Evolutionary conservation across 2,797 vertebrate genomes (phyloP).

Genomic region (Sebastes kiyomatsui): DNA sequence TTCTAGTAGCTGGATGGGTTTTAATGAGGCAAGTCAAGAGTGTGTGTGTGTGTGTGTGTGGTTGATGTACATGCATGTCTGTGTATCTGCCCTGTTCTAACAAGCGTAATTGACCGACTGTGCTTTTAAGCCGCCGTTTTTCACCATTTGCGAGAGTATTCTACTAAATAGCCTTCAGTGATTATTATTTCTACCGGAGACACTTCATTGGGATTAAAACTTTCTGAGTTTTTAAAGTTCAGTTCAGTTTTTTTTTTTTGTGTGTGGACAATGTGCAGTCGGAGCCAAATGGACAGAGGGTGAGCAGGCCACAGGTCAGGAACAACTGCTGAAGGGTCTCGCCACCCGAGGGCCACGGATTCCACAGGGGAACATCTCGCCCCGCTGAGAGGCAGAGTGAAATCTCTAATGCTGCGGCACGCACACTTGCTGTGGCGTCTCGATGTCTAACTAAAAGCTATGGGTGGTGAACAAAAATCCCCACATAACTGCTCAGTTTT

Average conservation of each 20-base stretch:
- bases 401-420: conserved; percentile 74
- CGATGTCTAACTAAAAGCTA: conserved; percentile 61
- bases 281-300: conserved; percentile 62
- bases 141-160: conserved; percentile 72
- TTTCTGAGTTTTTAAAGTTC: conserved; percentile 73
- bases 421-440: conserved; percentile 56
- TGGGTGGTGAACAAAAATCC: conserved; percentile 55
- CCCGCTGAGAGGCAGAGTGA: conserved; percentile 73
- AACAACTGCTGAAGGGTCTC: conserved; percentile 61
- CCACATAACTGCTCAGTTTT: conserved; percentile 73
- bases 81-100: conserved; percentile 79
- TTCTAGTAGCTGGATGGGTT: conserved; percentile 83
- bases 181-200: conserved; percentile 79
- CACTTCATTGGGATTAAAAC: conserved; percentile 75
- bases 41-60: conserved; percentile 48
- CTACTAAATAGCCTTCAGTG: conserved; percentile 82
- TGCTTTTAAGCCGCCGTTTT: conserved; percentile 74
- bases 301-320: conserved; percentile 61
- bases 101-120: conserved; percentile 82
- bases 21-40: conserved; percentile 85
- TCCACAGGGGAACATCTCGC: conserved; percentile 63
- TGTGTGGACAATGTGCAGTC: conserved; percentile 39
- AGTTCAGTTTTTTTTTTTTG: conserved; percentile 22
- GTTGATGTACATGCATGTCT: conserved; percentile 63
- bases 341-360: conserved; percentile 57